Evolutionary conservation across 2,888 invertebrate species (phyloP).

Genomic region (Marronus borbonicus): DNA sequence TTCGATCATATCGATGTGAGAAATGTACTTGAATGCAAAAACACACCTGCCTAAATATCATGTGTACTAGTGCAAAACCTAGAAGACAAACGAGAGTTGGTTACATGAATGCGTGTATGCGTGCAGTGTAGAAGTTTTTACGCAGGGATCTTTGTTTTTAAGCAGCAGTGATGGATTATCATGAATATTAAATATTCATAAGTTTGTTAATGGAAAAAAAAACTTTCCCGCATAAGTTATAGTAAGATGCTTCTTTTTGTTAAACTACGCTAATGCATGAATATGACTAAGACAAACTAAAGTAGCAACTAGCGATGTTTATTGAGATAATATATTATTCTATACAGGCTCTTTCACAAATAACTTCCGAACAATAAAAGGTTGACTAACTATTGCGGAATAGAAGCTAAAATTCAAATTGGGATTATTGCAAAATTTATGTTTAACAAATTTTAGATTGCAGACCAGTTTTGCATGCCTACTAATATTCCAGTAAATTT

Average conservation of each 20-base stretch:
- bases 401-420: too few species aligned
- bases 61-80: neutral
- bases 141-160: neutral
- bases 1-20: constrained; percentile 10
- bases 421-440: too few species aligned
- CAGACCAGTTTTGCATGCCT: too few species aligned
- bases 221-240: neutral
- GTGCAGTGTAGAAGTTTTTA: neutral
- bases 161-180: neutral
- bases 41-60: neutral
- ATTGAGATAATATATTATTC: too few species aligned
- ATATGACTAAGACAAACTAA: neutral
- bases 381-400: too few species aligned
- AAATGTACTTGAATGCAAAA: neutral
- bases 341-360: too few species aligned
- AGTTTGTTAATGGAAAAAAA: neutral
- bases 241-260: neutral
- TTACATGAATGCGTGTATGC: neutral
- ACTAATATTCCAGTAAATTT: too few species aligned
- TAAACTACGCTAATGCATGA: neutral
- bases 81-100: neutral
- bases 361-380: too few species aligned
- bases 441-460: too few species aligned
- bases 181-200: neutral
- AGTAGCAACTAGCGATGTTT: too few species aligned